A percentile compares a stretch with the other conserved stretches of the same genome.
These are phyloP conservation scores for Eilema sororculum DNA, from an alignment of 2,888 invertebrate genomes.

Conservation along the genomic window DNA sequence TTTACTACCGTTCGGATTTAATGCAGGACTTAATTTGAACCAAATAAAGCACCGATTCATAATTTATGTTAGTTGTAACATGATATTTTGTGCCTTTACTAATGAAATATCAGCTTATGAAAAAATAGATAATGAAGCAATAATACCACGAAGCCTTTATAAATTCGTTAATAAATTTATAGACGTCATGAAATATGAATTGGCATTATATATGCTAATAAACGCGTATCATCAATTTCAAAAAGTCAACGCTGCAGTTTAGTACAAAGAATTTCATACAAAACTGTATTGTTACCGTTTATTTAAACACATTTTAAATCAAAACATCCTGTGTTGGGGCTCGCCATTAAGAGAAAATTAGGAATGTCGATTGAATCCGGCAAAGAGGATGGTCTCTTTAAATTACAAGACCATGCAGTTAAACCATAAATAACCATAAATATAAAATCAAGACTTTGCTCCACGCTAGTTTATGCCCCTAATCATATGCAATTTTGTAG, in stretches of 20 bases:
- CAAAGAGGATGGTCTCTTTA: constrained; percentile 50
- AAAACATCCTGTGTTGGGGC: not conserved
- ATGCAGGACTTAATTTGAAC: not conserved
- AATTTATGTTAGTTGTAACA: not conserved
- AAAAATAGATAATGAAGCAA: not conserved
- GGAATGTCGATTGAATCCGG: not conserved
- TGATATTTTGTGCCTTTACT: not conserved
- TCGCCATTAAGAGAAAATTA: not conserved
- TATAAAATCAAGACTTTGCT: not conserved
- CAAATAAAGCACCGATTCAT: constrained; percentile 8
- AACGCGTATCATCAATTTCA: not conserved
- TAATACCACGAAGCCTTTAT: not conserved
- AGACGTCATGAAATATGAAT: not conserved
- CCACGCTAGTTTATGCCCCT: constrained; percentile 14
- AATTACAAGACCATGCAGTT: constrained; percentile 17
- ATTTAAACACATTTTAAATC: constrained; percentile 1
- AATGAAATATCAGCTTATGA: constrained; percentile 2
- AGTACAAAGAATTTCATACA: not conserved
- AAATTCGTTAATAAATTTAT: not conserved
- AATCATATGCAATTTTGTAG: constrained; percentile 29
- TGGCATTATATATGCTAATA: not conserved
- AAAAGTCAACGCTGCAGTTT: not conserved
- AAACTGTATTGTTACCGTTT: not conserved
- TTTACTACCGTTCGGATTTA: not conserved
- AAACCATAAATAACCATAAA: not conserved